These are phyloP conservation scores for Lysandra coridon DNA, from an alignment of 2,888 invertebrate genomes.

Conservation along the genomic window DNA sequence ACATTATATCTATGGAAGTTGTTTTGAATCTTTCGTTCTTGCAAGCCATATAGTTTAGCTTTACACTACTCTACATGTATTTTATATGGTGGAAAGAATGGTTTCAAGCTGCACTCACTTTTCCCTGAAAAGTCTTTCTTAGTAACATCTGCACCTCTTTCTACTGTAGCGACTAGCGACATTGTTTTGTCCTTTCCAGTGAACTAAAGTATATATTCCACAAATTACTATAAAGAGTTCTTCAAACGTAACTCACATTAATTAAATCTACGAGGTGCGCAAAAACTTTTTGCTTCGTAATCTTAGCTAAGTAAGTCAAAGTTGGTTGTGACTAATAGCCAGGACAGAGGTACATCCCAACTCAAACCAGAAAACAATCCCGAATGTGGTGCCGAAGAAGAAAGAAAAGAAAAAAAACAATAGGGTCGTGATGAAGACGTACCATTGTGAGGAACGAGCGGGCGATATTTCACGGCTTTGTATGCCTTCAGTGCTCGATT, in stretches of 20 bases:
- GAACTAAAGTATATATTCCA: background rate
- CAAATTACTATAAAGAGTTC: background rate
- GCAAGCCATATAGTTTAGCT: background rate
- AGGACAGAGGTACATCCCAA: constrained; percentile 66
- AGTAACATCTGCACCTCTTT: background rate
- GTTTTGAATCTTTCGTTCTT: background rate
- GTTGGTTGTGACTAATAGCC: constrained; percentile 63
- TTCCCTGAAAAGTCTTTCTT: background rate
- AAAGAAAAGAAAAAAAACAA: constrained; percentile 58
- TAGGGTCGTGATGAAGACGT: constrained; percentile 79
- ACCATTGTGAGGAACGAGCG: constrained; percentile 78
- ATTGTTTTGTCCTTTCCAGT: background rate
- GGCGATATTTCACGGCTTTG: constrained; percentile 79
- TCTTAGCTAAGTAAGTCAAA: constrained; percentile 43
- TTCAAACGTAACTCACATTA: background rate
- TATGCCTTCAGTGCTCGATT: constrained; percentile 74
- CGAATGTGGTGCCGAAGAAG: constrained; percentile 66
- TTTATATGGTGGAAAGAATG: background rate
- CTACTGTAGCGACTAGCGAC: no score
- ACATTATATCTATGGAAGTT: constrained; percentile 18
- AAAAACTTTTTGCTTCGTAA: constrained; percentile 29
- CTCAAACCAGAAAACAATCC: constrained; percentile 74
- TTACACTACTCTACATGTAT: background rate
- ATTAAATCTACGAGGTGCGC: background rate
- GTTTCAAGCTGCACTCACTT: background rate